These are phyloP conservation scores for Hydrozoanthus tunicans DNA, from an alignment of 64 coral and sea anemone genomes.

Conservation along the genomic window DNA sequence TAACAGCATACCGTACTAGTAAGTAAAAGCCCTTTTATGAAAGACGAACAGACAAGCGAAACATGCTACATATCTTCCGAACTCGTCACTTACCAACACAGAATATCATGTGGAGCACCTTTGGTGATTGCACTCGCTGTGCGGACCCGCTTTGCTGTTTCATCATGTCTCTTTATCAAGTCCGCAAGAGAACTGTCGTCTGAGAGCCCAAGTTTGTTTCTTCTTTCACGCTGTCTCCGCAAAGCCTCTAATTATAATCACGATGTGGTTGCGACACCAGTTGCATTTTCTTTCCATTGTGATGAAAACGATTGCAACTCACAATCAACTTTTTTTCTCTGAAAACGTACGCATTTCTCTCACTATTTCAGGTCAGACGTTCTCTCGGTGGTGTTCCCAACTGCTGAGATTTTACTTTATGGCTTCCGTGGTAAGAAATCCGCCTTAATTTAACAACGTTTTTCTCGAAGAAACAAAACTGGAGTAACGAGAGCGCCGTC, in stretches of 20 bases:
- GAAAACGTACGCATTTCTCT: not conserved
- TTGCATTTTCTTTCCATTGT: not conserved
- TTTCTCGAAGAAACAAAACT: not conserved
- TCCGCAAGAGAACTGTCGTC: not conserved
- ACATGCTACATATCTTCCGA: not conserved
- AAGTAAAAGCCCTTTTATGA: not conserved
- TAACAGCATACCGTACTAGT: not conserved
- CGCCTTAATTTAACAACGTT: no score
- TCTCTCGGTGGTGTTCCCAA: not conserved
- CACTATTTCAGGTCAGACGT: not conserved
- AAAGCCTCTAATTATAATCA: not conserved
- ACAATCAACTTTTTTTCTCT: no score
- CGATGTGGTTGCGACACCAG: not conserved
- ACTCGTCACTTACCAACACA: constrained; percentile 16
- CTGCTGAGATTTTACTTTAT: not conserved
- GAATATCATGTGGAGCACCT: constrained; percentile 1
- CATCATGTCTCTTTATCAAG: not conserved
- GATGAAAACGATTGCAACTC: not conserved
- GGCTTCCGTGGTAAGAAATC: not conserved
- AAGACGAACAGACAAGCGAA: not conserved
- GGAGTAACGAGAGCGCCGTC: not conserved
- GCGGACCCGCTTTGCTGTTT: constrained; percentile 24
- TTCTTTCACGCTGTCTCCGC: not conserved
- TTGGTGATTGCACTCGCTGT: constrained; percentile 18
- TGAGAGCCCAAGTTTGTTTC: not conserved